A percentile compares a stretch with the other conserved stretches of the same genome.
Evolutionary conservation across 1,140 invertebrate genomes (phyloP).

Genomic region (Drosophila tropicalis): DNA sequence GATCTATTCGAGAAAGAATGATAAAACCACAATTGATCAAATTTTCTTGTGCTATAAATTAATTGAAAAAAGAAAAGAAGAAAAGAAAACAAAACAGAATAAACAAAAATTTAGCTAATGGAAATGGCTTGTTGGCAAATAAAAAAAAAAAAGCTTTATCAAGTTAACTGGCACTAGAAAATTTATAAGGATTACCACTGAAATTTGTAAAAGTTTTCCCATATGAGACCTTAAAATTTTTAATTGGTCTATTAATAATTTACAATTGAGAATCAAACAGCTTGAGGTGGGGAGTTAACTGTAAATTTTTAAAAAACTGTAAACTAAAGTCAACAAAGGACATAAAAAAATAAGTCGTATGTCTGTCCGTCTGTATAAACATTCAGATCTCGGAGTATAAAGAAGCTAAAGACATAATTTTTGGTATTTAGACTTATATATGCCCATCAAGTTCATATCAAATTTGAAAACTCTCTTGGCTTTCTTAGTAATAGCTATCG

Average conservation of each 20-base stretch:
- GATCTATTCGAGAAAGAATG: slow-evolving; percentile 31
- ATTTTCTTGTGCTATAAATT: slow-evolving; percentile 31
- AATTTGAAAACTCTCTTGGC: too few relatives aligned
- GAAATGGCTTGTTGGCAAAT: slow-evolving; percentile 41
- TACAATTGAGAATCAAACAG: too few relatives aligned
- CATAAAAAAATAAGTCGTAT: too few relatives aligned
- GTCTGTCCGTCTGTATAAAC: too few relatives aligned
- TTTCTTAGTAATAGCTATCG: too few relatives aligned
- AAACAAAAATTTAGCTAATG: slow-evolving; percentile 22
- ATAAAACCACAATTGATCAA: not conserved
- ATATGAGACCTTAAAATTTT: not conserved
- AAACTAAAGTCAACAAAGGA: too few relatives aligned
- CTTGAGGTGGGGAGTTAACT: too few relatives aligned
- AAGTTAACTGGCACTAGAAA: slow-evolving; percentile 15
- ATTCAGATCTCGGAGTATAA: too few relatives aligned
- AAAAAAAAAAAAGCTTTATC: slow-evolving; percentile 12
- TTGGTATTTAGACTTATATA: too few relatives aligned
- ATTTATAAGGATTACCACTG: not conserved
- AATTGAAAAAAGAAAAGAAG: not conserved
- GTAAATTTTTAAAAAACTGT: too few relatives aligned
- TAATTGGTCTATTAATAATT: not conserved
- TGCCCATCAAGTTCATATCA: too few relatives aligned
- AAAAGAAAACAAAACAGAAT: not conserved
- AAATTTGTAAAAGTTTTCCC: not conserved
- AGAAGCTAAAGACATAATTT: too few relatives aligned